These are phyloP conservation scores for Corythornis vintsioides DNA, from an alignment of 2,113 vertebrate species.

Conservation along the genomic window DNA sequence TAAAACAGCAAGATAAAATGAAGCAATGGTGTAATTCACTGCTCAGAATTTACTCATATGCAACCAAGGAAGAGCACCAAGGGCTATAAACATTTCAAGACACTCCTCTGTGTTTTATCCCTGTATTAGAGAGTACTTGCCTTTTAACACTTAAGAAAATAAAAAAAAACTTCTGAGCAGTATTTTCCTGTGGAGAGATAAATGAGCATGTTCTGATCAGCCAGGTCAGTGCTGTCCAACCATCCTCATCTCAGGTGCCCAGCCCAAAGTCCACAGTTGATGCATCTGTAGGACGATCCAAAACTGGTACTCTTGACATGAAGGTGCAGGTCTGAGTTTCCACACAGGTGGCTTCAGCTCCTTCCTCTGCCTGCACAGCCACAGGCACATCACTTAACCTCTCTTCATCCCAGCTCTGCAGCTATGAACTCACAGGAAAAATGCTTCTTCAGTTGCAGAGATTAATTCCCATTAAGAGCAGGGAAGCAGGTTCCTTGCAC, in stretches of 20 bases:
- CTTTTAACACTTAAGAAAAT: slow-evolving; percentile 64
- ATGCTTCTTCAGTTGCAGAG: neutral
- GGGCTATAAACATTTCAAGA: slow-evolving; percentile 67
- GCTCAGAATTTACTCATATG: slow-evolving; percentile 65
- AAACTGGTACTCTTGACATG: neutral
- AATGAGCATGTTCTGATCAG: slow-evolving; percentile 20
- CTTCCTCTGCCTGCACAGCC: neutral
- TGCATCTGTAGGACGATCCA: neutral
- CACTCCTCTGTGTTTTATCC: slow-evolving; percentile 60
- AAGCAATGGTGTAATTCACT: slow-evolving; percentile 47
- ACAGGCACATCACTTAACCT: neutral
- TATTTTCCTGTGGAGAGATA: slow-evolving; percentile 37
- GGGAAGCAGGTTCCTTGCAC: neutral
- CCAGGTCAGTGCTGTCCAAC: neutral
- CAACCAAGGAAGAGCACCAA: slow-evolving; percentile 37
- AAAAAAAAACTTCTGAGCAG: slow-evolving; percentile 54
- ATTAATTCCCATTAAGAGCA: slow-evolving; percentile 29
- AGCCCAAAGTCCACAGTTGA: neutral
- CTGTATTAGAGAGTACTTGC: slow-evolving; percentile 52
- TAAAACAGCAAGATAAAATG: slow-evolving; percentile 56
- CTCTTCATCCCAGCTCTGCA: neutral
- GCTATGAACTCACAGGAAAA: neutral
- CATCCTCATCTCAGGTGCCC: neutral
- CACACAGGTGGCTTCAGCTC: neutral
- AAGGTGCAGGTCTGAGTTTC: neutral